These are phyloP conservation scores for Pionites leucogaster DNA, from an alignment of 2,113 vertebrate species.

Conservation along the genomic window DNA sequence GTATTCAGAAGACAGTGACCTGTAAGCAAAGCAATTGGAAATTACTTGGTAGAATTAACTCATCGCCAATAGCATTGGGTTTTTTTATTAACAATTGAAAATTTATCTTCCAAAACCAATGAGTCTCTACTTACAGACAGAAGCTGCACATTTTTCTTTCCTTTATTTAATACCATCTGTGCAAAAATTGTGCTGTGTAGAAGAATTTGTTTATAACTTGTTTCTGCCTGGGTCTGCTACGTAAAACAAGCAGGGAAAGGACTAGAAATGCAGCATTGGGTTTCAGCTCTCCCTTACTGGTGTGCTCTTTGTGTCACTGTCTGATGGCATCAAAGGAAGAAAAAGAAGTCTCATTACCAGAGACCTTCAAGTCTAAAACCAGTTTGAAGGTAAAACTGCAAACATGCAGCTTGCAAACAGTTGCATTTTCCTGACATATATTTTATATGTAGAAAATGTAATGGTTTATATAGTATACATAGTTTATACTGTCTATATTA, in stretches of 20 bases:
- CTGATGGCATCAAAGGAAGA: background rate
- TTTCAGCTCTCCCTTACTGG: background rate
- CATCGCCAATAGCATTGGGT: fast-evolving
- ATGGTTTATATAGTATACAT: background rate
- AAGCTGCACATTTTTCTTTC: fast-evolving
- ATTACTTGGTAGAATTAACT: background rate
- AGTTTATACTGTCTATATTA: background rate
- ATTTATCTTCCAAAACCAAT: background rate
- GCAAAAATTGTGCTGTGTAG: too few relatives aligned
- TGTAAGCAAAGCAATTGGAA: background rate
- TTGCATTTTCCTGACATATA: background rate
- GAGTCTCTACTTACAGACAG: background rate
- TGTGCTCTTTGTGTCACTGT: background rate
- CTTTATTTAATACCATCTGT: background rate
- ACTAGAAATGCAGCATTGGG: background rate
- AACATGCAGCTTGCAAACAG: background rate
- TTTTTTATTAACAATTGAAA: background rate
- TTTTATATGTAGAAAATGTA: background rate
- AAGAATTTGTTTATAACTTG: background rate
- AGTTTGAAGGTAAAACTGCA: background rate
- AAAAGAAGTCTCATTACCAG: background rate
- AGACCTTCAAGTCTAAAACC: background rate
- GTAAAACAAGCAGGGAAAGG: background rate
- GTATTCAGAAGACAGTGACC: background rate
- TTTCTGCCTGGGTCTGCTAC: background rate